Conservation (phyloP, 2,888 invertebrate genomes). For the Hoplodrina blanda region DNA sequence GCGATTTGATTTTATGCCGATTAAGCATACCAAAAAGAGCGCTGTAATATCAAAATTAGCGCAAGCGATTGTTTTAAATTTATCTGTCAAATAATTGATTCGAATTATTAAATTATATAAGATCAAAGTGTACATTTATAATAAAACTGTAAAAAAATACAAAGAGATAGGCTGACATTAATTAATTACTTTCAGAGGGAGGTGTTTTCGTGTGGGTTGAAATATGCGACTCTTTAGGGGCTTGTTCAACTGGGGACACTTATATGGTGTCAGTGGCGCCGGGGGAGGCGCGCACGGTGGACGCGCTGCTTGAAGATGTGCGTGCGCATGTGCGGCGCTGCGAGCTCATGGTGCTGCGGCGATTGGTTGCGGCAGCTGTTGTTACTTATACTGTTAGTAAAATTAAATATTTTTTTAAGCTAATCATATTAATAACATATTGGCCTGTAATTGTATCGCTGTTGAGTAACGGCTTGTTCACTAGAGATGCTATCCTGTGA, state of each 20-base stretch:
- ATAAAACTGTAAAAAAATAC: not conserved
- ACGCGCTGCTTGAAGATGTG: slow-evolving; percentile 64
- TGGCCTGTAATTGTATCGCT: no score
- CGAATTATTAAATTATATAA: not conserved
- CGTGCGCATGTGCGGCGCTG: slow-evolving; percentile 71
- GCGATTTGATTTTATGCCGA: slow-evolving; percentile 1
- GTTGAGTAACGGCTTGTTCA: no score
- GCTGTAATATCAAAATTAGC: not conserved
- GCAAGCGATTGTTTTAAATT: not conserved
- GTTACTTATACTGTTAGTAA: slow-evolving; percentile 72
- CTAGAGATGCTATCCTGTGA: no score
- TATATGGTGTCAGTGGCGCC: slow-evolving; percentile 58
- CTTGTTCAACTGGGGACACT: slow-evolving; percentile 67
- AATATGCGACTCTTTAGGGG: slow-evolving; percentile 76
- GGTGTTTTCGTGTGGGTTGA: slow-evolving; percentile 74
- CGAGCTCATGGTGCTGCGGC: slow-evolving; percentile 68
- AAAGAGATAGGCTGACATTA: not conserved
- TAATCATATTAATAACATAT: no score
- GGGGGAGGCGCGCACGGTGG: slow-evolving; percentile 67
- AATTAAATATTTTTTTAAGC: not conserved
- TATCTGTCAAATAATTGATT: no score
- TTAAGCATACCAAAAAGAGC: not conserved
- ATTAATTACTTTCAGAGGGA: slow-evolving; percentile 63
- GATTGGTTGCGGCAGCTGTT: slow-evolving; percentile 65
- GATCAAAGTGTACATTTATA: not conserved